Evolutionary conservation across 2,113 vertebrate species (phyloP).

Genomic region (Hemiscyllium ocellatum): DNA sequence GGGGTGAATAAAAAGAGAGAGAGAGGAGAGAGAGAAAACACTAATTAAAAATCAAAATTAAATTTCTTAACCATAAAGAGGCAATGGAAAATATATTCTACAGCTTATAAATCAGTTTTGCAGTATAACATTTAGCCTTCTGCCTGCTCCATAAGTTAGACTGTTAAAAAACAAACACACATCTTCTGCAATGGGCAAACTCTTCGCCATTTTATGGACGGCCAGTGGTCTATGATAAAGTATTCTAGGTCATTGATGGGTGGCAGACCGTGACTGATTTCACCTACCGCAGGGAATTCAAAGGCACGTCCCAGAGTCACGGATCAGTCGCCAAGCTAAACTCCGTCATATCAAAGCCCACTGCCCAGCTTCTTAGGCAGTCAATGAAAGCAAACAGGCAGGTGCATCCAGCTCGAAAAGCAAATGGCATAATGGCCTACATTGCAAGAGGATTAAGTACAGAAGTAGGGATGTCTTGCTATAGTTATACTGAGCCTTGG

Average conservation of each 20-base stretch:
- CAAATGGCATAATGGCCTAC: too few relatives aligned
- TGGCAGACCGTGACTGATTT: neutral
- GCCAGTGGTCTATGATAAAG: neutral
- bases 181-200: neutral
- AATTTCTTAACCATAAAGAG: neutral
- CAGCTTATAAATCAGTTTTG: neutral
- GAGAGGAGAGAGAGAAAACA: neutral
- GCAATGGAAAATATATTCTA: neutral
- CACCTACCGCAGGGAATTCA: neutral
- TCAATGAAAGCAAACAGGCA: too few relatives aligned
- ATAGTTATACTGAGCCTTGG: too few relatives aligned
- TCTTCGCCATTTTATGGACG: neutral
- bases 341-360: neutral
- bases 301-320: neutral
- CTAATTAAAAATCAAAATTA: neutral
- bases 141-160: neutral
- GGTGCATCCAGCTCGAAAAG: too few relatives aligned
- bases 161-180: neutral
- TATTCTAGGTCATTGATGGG: neutral
- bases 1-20: neutral
- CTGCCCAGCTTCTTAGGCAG: neutral
- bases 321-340: neutral
- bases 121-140: neutral
- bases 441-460: too few relatives aligned
- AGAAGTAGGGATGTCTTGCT: too few relatives aligned